Conservation (phyloP, 2,113 vertebrate genomes). For the Donacobius atricapilla region DNA sequence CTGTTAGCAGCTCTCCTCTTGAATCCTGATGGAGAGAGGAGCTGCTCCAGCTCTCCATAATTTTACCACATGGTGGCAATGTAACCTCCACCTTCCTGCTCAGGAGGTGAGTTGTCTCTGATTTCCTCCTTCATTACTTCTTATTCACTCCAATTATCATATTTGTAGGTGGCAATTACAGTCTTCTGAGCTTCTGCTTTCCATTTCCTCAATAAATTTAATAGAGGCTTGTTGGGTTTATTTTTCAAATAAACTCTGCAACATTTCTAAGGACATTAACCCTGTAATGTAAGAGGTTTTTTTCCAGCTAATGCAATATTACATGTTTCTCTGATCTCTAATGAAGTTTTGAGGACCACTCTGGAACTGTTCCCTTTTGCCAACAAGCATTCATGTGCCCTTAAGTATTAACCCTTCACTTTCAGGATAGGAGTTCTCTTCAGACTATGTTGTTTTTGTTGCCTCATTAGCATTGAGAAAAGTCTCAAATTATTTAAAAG, state of each 20-base stretch:
- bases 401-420: neutral
- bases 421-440: neutral
- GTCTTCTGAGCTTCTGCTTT: neutral
- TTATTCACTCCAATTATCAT: neutral
- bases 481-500: neutral
- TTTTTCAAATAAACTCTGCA: constrained; percentile 52
- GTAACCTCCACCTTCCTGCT: neutral
- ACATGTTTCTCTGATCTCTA: neutral
- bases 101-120: neutral
- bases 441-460: neutral
- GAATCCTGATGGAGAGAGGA: neutral
- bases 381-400: neutral
- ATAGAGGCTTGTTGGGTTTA: constrained; percentile 28
- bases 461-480: neutral
- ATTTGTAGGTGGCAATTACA: constrained; percentile 40
- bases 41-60: neutral
- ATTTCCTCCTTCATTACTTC: neutral
- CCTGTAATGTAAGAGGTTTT: neutral
- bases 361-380: neutral
- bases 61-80: constrained; percentile 58
- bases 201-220: constrained; percentile 41
- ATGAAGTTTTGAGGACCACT: constrained; percentile 12
- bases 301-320: constrained; percentile 30
- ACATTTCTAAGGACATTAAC: constrained; percentile 18
- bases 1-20: neutral